Evolutionary conservation across 1,140 invertebrate genomes (phyloP).

Genomic region (Pissodes strobi): DNA sequence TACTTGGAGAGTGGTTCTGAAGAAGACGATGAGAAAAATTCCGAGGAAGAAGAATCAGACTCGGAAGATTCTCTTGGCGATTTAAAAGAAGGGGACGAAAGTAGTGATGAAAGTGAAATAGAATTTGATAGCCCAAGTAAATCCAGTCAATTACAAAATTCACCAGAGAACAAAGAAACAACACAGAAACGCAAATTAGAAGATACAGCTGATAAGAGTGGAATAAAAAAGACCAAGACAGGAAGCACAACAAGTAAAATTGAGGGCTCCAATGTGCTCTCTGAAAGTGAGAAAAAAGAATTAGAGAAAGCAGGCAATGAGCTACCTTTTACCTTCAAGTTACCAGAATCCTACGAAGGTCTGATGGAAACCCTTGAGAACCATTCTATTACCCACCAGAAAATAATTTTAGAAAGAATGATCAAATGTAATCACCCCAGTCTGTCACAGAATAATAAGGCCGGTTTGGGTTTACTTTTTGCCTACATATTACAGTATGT

Average conservation of each 20-base stretch:
- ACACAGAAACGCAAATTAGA: constrained; percentile 23
- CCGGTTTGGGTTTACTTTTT: constrained; percentile 73
- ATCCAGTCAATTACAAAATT: constrained; percentile 34
- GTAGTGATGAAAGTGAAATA: constrained; percentile 55
- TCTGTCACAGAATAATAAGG: constrained; percentile 74
- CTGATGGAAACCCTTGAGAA: constrained; percentile 66
- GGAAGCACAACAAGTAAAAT: not conserved
- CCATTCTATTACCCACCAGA: constrained; percentile 66
- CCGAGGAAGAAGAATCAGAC: constrained; percentile 45
- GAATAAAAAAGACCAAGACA: constrained; percentile 10
- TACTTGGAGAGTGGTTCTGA: too few relatives aligned
- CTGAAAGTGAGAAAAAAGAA: constrained; percentile 32
- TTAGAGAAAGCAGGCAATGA: constrained; percentile 66
- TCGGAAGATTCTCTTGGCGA: constrained; percentile 53
- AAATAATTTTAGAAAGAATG: constrained; percentile 76
- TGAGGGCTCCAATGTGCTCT: constrained; percentile 3
- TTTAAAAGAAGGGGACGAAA: constrained; percentile 47
- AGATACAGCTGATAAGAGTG: constrained; percentile 30
- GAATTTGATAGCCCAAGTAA: constrained; percentile 39
- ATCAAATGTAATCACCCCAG: constrained; percentile 85
- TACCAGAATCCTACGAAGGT: constrained; percentile 69
- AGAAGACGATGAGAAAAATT: constrained; percentile 51
- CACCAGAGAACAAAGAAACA: constrained; percentile 4
- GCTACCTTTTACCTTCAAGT: constrained; percentile 71
- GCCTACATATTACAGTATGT: constrained; percentile 76